phyloP scores from a whole-genome alignment of 37 sponge, comb jelly and placozoan genomes.

The Aplysina aerophoba region DNA sequence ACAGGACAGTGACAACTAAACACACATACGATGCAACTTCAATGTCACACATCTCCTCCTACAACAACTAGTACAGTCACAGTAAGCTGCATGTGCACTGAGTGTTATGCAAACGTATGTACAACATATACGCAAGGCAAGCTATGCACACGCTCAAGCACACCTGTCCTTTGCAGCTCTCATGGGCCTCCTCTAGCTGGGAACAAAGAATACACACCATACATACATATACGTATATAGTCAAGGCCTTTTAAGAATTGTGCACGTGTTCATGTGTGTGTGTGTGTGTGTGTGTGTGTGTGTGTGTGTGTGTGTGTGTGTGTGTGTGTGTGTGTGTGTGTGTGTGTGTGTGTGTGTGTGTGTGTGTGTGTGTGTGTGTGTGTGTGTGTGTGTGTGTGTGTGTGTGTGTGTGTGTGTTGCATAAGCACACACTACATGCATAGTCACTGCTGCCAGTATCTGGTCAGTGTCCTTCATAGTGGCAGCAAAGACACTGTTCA shows the following conservation, averaged over 20 bases:
- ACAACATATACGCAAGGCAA: too few relatives aligned
- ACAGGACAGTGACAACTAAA: too few relatives aligned
- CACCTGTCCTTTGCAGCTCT: too few relatives aligned
- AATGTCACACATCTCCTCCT: too few relatives aligned
- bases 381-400: not conserved
- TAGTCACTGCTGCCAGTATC: not conserved
- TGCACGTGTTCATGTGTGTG: not conserved
- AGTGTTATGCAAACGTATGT: not conserved
- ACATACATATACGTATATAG: not conserved
- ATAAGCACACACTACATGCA: not conserved
- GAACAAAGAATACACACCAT: not conserved
- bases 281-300: too few relatives aligned
- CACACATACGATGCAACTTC: too few relatives aligned
- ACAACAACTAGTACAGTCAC: too few relatives aligned
- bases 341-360: slow-evolving; percentile 1
- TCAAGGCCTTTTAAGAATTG: not conserved
- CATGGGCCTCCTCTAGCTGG: too few relatives aligned
- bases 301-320: not conserved
- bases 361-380: not conserved
- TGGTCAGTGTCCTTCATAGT: not conserved
- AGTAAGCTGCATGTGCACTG: too few relatives aligned
- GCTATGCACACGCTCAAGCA: too few relatives aligned
- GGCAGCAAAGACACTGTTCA: too few relatives aligned
- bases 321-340: not conserved
- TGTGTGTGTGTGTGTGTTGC: not conserved